These are phyloP conservation scores for Pseudopleuronectes americanus DNA, from an alignment of 2,797 vertebrate species.

Conservation along the genomic window DNA sequence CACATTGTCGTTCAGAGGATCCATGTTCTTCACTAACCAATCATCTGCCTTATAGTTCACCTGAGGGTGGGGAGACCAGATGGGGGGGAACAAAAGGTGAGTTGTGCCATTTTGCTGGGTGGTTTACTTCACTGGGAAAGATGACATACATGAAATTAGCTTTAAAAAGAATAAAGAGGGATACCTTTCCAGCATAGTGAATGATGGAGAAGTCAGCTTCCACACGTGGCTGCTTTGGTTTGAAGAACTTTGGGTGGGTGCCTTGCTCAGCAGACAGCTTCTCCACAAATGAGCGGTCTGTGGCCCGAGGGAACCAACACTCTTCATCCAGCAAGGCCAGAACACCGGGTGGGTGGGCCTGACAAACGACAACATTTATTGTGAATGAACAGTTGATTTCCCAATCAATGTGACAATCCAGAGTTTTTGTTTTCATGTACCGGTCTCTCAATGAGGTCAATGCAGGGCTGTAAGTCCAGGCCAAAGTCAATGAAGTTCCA, in stretches of 20 bases:
- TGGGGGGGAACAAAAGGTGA: not conserved
- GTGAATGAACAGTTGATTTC: slow-evolving; percentile 6
- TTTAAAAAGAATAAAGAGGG: not conserved
- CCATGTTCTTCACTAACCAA: slow-evolving; percentile 96
- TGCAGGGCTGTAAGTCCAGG: slow-evolving; percentile 86
- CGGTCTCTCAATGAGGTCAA: slow-evolving; percentile 90
- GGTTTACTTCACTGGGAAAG: not conserved
- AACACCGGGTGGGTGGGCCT: slow-evolving; percentile 91
- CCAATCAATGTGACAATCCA: not conserved
- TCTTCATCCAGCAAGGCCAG: slow-evolving; percentile 93
- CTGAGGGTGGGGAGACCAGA: slow-evolving; percentile 63
- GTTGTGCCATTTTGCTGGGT: not conserved
- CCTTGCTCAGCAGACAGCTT: slow-evolving; percentile 91
- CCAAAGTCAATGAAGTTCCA: slow-evolving; percentile 97
- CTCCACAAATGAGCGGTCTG: slow-evolving; percentile 92
- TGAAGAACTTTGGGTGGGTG: slow-evolving; percentile 90
- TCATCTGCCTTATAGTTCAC: slow-evolving; percentile 93
- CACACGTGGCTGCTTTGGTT: slow-evolving; percentile 87
- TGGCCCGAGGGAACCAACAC: slow-evolving; percentile 96
- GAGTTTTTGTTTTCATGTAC: slow-evolving; percentile 58
- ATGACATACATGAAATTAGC: not conserved
- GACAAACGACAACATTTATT: slow-evolving; percentile 9
- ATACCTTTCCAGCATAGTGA: slow-evolving; percentile 94
- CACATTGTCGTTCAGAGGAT: slow-evolving; percentile 92
- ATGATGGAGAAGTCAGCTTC: slow-evolving; percentile 92